A percentile compares a stretch with the other conserved stretches of the same genome.
Evolutionary conservation across 2,888 invertebrate genomes (phyloP).

Genomic region (Oxyscelio sp.): DNA sequence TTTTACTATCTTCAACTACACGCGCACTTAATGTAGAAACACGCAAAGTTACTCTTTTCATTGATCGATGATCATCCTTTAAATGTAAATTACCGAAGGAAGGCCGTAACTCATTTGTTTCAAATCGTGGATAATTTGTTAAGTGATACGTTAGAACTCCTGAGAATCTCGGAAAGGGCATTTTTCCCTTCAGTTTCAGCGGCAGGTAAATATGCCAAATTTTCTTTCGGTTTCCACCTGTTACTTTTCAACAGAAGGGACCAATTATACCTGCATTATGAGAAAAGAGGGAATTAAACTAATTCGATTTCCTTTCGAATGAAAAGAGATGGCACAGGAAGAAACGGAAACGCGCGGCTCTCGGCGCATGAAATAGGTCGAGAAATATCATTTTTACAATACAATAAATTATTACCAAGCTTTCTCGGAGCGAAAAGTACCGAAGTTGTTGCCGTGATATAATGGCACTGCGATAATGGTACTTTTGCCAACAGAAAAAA

Average conservation of each 20-base stretch:
- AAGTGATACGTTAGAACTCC: conserved; percentile 13
- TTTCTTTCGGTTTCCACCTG: conserved; percentile 59
- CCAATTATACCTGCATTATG: conserved; percentile 60
- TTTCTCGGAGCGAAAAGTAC: conserved; percentile 17
- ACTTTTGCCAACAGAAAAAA: no score
- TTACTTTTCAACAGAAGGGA: conserved; percentile 62
- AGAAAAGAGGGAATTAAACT: conserved; percentile 55
- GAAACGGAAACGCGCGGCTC: conserved; percentile 25
- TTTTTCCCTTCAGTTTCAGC: conserved; percentile 21
- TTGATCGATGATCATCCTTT: neutral
- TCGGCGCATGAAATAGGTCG: conserved; percentile 19
- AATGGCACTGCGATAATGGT: neutral
- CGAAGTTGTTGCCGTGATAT: neutral
- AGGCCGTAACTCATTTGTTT: conserved; percentile 4
- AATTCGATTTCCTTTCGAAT: conserved; percentile 52
- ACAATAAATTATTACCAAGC: conserved; percentile 17
- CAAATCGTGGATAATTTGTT: conserved; percentile 15
- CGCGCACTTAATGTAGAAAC: no score
- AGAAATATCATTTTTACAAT: conserved; percentile 39
- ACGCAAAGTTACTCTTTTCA: no score
- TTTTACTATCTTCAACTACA: no score
- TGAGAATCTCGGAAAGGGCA: conserved; percentile 11
- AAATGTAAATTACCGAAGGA: neutral
- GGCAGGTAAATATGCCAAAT: conserved; percentile 57
- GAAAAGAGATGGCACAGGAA: conserved; percentile 23